These are phyloP conservation scores for Brachynemurus nebulosus DNA, from an alignment of 2,888 invertebrate species.

Conservation along the genomic window DNA sequence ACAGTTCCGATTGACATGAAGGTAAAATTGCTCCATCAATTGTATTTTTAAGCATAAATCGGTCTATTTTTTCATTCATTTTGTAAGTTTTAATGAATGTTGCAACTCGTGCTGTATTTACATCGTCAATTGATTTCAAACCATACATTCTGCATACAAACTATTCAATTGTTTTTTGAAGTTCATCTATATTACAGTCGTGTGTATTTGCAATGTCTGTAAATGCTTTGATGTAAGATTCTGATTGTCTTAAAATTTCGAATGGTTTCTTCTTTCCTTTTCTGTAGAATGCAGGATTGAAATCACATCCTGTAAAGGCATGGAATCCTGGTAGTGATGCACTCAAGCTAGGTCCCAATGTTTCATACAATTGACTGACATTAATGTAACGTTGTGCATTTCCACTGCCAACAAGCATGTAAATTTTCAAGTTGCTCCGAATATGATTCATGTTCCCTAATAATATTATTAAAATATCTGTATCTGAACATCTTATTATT, in stretches of 20 bases:
- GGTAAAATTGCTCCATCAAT: not conserved
- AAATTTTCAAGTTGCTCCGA: conserved; percentile 17
- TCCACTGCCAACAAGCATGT: conserved; percentile 17
- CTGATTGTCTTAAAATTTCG: not conserved
- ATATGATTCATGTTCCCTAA: conserved; percentile 16
- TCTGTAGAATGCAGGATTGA: conserved; percentile 16
- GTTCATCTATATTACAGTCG: too few species aligned
- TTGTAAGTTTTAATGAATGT: too few species aligned
- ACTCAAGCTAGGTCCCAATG: conserved; percentile 11
- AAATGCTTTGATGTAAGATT: too few species aligned
- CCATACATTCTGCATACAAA: too few species aligned
- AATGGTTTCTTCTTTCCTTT: conserved; percentile 14
- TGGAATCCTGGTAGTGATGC: conserved; percentile 12
- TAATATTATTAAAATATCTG: conserved; percentile 19
- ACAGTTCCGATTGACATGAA: not conserved
- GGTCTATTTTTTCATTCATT: too few species aligned
- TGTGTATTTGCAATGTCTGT: too few species aligned
- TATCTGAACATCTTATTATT: conserved; percentile 18
- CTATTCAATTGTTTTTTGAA: too few species aligned
- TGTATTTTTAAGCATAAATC: too few species aligned
- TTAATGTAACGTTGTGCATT: conserved; percentile 17
- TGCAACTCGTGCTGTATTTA: too few species aligned
- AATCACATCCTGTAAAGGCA: conserved; percentile 19
- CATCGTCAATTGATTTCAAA: too few species aligned
- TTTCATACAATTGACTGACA: conserved; percentile 14